Evolutionary conservation across 2,797 vertebrate species (phyloP), one percentile per base, ranked within the genome.

Genomic region (Urophycis tenuis): DNA sequence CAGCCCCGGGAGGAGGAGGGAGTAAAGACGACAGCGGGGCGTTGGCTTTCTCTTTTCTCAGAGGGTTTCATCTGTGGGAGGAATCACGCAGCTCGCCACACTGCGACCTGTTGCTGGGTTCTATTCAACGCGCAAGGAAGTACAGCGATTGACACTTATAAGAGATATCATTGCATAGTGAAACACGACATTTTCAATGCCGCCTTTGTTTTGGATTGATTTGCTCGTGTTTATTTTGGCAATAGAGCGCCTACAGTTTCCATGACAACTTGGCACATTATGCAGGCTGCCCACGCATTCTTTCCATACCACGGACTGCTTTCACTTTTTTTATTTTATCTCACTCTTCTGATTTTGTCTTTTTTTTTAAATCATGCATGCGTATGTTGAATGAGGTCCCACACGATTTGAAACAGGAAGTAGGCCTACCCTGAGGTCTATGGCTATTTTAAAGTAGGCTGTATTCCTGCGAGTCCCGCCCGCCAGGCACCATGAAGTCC

Each of bases 1-100:
- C 33, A 34, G n/a, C 64, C 11, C 64, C 14, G 64, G 5, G 8
- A 29, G 29, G 8, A 29, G 29, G 25, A 69, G 29, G 2, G 0
- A 81, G 75, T 67, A 49, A 29, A n/a, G n/a, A 64, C 73, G 81
- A 53, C 73, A 49, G 74, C 0, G 79, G 87, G 89, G 90, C 85
- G 45, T 88, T 89, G 90, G 77, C 88, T 85, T 60, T 80, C 74
- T 12, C 53, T 82, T 85, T 80, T 72, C 77, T 81, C 34, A 3
- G 29, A 73, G 53, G 72, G 39, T 53, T 22, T 53, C 19, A 22
- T 35, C 36, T 34, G 73, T 39, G 72, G 22, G 34, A 11, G 1
- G 45, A 12, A 69, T 15, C 4, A 41, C 39, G 39, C 39, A 0
- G 39, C 4, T 14, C 11, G 39, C 5, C 39, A 17, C 39, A 41